Evolutionary conservation across 1,140 invertebrate species (phyloP).

Genomic region (Cephus cinctus): DNA sequence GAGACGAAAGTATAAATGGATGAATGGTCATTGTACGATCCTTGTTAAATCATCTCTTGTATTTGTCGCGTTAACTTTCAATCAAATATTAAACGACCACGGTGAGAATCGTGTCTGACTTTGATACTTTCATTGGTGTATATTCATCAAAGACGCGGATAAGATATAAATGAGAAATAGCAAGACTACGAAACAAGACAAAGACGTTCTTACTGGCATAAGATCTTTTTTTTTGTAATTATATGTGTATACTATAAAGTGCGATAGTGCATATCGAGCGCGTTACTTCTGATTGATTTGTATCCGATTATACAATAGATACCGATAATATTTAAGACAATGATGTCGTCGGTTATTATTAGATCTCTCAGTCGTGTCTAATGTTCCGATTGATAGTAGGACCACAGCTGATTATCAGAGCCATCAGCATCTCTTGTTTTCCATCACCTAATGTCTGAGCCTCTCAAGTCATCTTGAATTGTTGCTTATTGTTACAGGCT

Average conservation of each 20-base stretch:
- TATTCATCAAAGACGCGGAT: conserved; percentile 16
- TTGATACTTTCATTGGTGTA: conserved; percentile 12
- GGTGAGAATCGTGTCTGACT: too few relatives aligned
- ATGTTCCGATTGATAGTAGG: too few relatives aligned
- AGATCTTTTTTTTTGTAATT: conserved; percentile 42
- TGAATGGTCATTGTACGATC: conserved; percentile 15
- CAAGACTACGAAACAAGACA: conserved; percentile 2
- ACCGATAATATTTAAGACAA: conserved; percentile 25
- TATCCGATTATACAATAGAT: too few relatives aligned
- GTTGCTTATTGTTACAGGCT: conserved; percentile 44
- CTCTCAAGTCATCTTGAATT: conserved; percentile 2
- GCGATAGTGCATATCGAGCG: too few relatives aligned
- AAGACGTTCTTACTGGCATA: conserved; percentile 23
- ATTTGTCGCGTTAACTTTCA: too few relatives aligned
- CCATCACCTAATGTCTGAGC: background rate
- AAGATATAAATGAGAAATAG: conserved; percentile 13
- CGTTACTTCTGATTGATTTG: too few relatives aligned
- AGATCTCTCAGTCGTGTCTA: background rate
- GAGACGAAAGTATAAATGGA: conserved; percentile 14
- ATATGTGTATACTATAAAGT: too few relatives aligned
- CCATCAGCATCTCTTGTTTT: background rate
- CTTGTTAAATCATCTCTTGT: conserved; percentile 16
- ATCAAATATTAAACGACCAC: too few relatives aligned
- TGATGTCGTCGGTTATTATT: background rate
- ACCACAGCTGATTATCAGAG: background rate